Base-by-base conservation (phyloP, 2,888 invertebrate genomes). In the Folsomia manolachei region DNA sequence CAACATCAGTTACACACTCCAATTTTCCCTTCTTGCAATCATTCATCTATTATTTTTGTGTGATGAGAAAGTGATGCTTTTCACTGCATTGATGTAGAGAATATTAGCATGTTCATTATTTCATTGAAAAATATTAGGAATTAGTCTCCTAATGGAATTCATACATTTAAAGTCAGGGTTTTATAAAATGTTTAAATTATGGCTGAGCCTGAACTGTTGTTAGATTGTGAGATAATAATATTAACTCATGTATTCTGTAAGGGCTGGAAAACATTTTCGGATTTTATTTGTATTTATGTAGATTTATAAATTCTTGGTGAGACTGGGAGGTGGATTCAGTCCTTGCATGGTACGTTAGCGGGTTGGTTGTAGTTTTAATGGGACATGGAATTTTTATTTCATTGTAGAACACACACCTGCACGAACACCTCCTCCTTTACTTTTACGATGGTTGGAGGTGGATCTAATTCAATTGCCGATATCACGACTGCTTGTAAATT, bases 381-480 rank as follows among this genome's bases (percentile, higher is more conserved):
- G 72, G 72, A 72, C 69, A 62, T 64, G 69, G 69, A 72, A 69
- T 72, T 69, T 71, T 52, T 69, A 72, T 69, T 72, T 72, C 63
- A 72, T 72, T 72, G 63, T 64, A 69, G 66, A 72, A 70, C 66
- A 64, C 72, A 72, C 72, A 72, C 72, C 69, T 72, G 64, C 61
- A 60, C n/a, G 66, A 61, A 21, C 19, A 21, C 4, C 69, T 60
- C 26, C 69, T 39, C 24, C 53, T 52, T 52, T 24, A 27, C 14
- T 19, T 56, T n/a, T 56, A 19, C 51, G 11, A 19, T 63, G 19
- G 64, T 7, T 21, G 18, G 64, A 64, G 64, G 64, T 66, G 66
- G 53, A 66, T 66, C 66, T n/a, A 27, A 66, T 25, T 52, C 66
- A 52, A 24, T 27, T 27, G 24, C 53, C 21, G 11, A 56, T 51